A percentile compares a stretch with the other conserved stretches of the same genome.
Evolutionary conservation across 37 sponge, comb jelly and placozoan species (phyloP).

Genomic region (Agelas oroides): DNA sequence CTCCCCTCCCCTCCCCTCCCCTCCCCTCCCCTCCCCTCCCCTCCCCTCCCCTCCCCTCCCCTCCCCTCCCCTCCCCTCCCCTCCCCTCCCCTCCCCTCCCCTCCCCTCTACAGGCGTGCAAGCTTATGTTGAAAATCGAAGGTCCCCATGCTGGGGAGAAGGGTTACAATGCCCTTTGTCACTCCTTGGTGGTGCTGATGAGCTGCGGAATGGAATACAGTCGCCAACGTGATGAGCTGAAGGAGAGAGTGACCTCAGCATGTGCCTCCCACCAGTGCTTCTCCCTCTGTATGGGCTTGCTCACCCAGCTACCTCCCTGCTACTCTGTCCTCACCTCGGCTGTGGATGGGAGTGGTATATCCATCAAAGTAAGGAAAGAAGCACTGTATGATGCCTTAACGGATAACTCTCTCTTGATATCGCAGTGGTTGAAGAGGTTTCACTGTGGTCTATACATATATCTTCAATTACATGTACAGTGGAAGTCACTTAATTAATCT

Average conservation of each 20-base stretch:
- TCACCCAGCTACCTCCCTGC: slow-evolving; percentile 68
- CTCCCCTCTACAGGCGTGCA: neutral
- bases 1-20: too few relatives aligned
- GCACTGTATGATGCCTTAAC: neutral
- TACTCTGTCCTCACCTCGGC: slow-evolving; percentile 31
- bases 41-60: too few relatives aligned
- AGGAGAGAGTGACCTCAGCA: slow-evolving; percentile 30
- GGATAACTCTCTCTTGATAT: too few relatives aligned
- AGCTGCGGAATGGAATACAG: slow-evolving; percentile 38
- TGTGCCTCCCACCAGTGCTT: slow-evolving; percentile 67
- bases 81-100: neutral
- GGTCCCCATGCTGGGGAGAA: neutral
- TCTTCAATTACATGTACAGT: too few relatives aligned
- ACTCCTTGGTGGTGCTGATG: slow-evolving; percentile 46
- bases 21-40: too few relatives aligned
- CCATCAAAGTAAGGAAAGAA: slow-evolving; percentile 25
- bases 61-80: neutral
- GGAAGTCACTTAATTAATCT: too few relatives aligned
- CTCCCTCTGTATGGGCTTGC: slow-evolving; percentile 42
- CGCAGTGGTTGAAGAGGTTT: too few relatives aligned
- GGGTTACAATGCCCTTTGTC: slow-evolving; percentile 25
- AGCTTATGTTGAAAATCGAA: neutral
- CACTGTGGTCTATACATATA: too few relatives aligned
- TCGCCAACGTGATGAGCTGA: slow-evolving; percentile 1
- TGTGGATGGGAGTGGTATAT: slow-evolving; percentile 41